Evolutionary conservation across 2,797 vertebrate genomes (phyloP), one percentile per base, ranked within the genome.

Genomic region (Sternarchorhynchus goeldii): DNA sequence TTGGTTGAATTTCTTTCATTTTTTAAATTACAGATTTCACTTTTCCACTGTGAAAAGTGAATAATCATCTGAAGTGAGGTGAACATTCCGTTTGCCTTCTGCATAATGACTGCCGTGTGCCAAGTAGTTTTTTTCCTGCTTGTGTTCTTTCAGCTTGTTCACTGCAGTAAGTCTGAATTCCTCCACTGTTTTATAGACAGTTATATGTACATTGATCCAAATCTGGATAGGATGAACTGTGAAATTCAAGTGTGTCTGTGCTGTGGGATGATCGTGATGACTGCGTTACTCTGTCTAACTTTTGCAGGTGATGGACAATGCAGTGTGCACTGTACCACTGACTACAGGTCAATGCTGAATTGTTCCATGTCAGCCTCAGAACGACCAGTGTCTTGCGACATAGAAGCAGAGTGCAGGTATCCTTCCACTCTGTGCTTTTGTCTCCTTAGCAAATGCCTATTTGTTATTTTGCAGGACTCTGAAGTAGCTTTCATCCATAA

Each of bases 361-460:
- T 94, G 93, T 45, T 91, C 92, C 20, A 92, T 86, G 36, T 79
- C 85, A 2, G 81, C 17, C 21, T 39, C 63, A 0, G 17, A 34
- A 34, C 82, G 84, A 8, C 29, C 71, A 1, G 10, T 31, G 66
- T n/a, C 85, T 0, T 75, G 88, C 73, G 1, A 14, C 0, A 0
- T 94, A 10, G 0, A 76, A 0, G 89, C 87, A 64, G 7, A 4
- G 0, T 93, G 92, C 91, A 79, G 90, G 93, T 93, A 88, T 56
- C 10, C 12, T 21, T 32, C 57, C 6, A 32, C 21, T 31, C 4
- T 31, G 0, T 1, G 39, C 31, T 21, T 29, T 57, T 63, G 21
- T 29, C 29, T 2, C 8, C 45, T 50, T 50, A 50, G 8, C 8
- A 12, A 10, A 2, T 45, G 7, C 7, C 41, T 2, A 12, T 50